Conservation (phyloP, 2,888 invertebrate species). For the Seladonia tumulorum region DNA sequence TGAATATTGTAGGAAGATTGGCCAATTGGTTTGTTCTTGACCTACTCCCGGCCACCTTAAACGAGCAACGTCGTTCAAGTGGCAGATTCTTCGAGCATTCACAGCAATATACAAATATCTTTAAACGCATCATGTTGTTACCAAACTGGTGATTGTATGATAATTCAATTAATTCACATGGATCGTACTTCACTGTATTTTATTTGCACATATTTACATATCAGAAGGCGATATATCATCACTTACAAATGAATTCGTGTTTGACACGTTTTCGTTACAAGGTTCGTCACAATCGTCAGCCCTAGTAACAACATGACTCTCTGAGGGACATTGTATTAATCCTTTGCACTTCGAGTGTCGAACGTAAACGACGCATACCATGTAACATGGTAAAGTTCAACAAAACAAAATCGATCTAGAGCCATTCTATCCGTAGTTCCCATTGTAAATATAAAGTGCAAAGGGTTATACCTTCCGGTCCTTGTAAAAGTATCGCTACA, state of each 20-base stretch:
- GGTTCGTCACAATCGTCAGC: not conserved
- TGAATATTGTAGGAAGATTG: not conserved
- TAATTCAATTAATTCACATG: constrained; percentile 7
- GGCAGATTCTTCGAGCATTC: not conserved
- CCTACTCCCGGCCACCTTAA: not conserved
- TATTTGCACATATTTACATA: constrained; percentile 6
- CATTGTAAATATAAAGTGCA: not conserved
- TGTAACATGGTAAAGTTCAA: not conserved
- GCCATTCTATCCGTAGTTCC: not conserved
- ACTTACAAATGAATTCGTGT: not conserved
- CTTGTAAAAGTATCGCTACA: not conserved
- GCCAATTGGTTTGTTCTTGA: not conserved
- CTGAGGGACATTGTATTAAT: not conserved
- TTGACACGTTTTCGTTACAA: not conserved
- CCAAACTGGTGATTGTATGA: not conserved
- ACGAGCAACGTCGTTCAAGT: not conserved
- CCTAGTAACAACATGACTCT: constrained; percentile 7
- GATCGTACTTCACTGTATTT: not conserved
- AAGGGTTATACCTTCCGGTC: not conserved
- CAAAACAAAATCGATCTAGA: not conserved
- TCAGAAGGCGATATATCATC: not conserved
- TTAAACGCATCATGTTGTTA: constrained; percentile 9
- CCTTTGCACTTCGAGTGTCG: not conserved
- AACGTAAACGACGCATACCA: not conserved
- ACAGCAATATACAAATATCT: not conserved